Evolutionary conservation across 2,113 vertebrate genomes (phyloP).

Genomic region (Onychorhynchus coronatus): DNA sequence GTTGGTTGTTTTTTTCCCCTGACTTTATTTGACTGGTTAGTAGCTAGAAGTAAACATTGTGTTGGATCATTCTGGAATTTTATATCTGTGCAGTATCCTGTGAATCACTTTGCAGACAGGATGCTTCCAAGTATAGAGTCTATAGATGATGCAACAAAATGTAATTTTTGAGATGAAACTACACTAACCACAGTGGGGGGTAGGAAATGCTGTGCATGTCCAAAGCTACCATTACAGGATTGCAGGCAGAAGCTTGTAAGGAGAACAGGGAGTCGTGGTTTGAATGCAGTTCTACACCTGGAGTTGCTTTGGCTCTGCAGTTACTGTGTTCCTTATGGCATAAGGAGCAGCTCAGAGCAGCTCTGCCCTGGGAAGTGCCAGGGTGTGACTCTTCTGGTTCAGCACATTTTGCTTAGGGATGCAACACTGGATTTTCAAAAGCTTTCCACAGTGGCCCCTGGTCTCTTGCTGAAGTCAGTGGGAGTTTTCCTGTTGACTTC

Average conservation of each 20-base stretch:
- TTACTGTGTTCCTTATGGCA: background rate
- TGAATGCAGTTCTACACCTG: background rate
- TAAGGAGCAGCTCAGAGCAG: background rate
- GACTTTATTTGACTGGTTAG: background rate
- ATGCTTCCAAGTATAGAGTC: background rate
- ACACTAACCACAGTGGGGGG: background rate
- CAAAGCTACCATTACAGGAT: background rate
- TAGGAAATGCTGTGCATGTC: background rate
- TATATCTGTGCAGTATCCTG: background rate
- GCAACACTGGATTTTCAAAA: background rate
- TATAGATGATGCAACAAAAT: background rate
- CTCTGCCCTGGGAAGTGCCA: background rate
- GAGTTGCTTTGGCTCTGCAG: background rate
- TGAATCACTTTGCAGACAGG: background rate
- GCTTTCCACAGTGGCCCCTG: background rate
- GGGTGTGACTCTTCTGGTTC: background rate
- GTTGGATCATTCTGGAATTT: background rate
- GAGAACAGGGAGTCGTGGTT: background rate
- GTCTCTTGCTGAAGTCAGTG: background rate
- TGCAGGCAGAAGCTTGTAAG: background rate
- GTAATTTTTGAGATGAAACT: background rate
- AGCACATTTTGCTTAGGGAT: background rate
- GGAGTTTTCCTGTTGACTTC: background rate
- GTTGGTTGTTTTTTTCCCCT: fast-evolving
- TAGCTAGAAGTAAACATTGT: background rate